phyloP scores from a whole-genome alignment of 2,797 vertebrate genomes.

The Alouatta caraya region DNA sequence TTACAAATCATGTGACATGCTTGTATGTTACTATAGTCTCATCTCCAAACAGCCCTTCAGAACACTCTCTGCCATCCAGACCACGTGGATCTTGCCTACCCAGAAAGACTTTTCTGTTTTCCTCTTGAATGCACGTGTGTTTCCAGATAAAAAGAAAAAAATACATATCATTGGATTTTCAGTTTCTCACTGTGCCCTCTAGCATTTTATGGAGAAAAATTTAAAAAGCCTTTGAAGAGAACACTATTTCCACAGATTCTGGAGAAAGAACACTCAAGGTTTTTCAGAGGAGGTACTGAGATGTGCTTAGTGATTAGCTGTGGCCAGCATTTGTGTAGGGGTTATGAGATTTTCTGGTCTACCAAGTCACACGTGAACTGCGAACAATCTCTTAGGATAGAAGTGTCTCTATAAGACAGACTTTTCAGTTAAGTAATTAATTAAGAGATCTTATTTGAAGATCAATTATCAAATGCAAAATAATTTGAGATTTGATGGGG shows the following conservation, averaged over 20 bases:
- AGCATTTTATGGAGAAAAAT: background rate
- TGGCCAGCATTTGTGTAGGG: background rate
- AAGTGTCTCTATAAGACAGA: background rate
- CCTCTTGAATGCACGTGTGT: background rate
- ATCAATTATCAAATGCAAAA: conserved; percentile 17
- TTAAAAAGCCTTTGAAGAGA: background rate
- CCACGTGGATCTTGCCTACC: background rate
- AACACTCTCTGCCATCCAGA: background rate
- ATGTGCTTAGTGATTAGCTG: background rate
- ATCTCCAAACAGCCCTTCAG: background rate
- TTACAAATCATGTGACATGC: background rate
- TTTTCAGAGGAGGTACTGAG: background rate
- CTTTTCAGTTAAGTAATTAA: background rate
- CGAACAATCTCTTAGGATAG: background rate
- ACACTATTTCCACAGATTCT: background rate
- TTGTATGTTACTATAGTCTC: background rate
- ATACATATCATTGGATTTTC: background rate
- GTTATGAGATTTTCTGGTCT: background rate
- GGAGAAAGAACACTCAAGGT: background rate
- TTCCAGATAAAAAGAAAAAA: background rate
- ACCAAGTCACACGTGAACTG: background rate
- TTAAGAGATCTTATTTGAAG: background rate
- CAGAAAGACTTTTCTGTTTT: background rate
- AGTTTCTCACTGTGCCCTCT: background rate
- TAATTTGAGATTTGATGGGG: background rate